phyloP scores from a whole-genome alignment of 2,797 vertebrate genomes.

The Hippoglossus hippoglossus region DNA sequence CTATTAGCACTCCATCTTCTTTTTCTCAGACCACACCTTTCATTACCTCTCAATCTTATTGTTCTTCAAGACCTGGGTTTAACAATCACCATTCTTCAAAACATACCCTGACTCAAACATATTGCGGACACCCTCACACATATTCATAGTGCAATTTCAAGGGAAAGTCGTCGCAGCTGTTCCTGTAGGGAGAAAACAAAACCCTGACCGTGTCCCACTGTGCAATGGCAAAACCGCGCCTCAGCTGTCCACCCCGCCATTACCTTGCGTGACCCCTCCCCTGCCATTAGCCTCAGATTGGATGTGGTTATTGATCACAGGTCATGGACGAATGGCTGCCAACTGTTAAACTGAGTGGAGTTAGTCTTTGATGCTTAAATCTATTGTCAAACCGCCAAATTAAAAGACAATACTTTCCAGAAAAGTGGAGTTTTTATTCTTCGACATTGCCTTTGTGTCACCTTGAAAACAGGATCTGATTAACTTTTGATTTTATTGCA shows the following conservation, averaged over 20 bases:
- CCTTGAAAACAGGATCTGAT: constrained; percentile 43
- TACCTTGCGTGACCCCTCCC: constrained; percentile 56
- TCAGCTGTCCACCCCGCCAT: neutral
- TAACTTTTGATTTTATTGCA: constrained; percentile 28
- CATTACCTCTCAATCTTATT: constrained; percentile 64
- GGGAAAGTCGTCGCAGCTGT: too few species aligned
- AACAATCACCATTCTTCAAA: constrained; percentile 53
- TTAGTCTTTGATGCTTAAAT: too few species aligned
- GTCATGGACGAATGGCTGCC: constrained; percentile 50
- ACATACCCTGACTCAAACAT: constrained; percentile 10
- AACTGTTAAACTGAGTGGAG: constrained; percentile 53
- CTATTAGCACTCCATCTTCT: constrained; percentile 68
- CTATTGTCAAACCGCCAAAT: too few species aligned
- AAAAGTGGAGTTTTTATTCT: constrained; percentile 1
- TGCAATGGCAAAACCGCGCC: neutral
- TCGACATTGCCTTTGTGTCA: constrained; percentile 44
- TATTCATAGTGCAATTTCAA: too few species aligned
- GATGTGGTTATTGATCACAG: constrained; percentile 75
- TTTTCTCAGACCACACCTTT: constrained; percentile 63
- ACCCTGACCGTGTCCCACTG: too few species aligned
- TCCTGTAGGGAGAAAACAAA: too few species aligned
- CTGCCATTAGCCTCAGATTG: constrained; percentile 64
- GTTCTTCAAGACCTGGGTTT: constrained; percentile 41
- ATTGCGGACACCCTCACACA: constrained; percentile 2
- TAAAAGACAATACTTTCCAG: neutral